Base-by-base conservation (phyloP, 1,140 invertebrate genomes). In the Vanessa atalanta region DNA sequence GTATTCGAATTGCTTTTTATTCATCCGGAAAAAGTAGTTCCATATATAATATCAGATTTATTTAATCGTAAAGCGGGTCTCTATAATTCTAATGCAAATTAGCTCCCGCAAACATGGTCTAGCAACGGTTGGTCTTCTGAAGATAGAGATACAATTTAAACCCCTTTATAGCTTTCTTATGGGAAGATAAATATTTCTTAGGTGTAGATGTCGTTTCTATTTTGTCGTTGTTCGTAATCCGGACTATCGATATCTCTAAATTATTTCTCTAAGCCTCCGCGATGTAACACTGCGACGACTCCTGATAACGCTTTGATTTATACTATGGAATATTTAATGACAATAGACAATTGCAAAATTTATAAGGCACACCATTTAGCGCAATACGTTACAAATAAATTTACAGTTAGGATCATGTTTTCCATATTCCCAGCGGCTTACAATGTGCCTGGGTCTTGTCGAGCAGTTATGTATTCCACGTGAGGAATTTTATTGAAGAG, bases 291-390 rank as follows among this genome's bases (percentile, higher is more conserved):
- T 75, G 80, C 88, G 76, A 85, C 83, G 80, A 82, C 82, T 79
- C 72, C 82, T 80, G 90, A 91, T 91, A 90, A 88, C 81, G 74
- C 82, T 78, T 89, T 90, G 89, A 92, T 92, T 92, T 92, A 92
- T 92, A 77, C 81, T 85, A 75, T 72, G 77, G 88, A 89, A 90
- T 93, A 91, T 91, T 88, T 88, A 91, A 90, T 89, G 83, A 91
- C 88, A 90, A 86, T 83, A 88, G 83, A 90, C 89, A 90, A 91
- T 92, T 88, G 88, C 73, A 85, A 87, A 89, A 90, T 90, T 87
- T 91, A 90, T 89, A 88, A 84, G 87, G 78, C 81, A 76, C 80
- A 83, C 79, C 78, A 83, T 84, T 87, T 86, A 87, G 82, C 76
- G 73, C 65, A 78, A 79, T 82, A 79, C 81, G 80, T 83, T 84